Conservation (phyloP, 2,113 vertebrate genomes). For the Glaucidium brasilianum region DNA sequence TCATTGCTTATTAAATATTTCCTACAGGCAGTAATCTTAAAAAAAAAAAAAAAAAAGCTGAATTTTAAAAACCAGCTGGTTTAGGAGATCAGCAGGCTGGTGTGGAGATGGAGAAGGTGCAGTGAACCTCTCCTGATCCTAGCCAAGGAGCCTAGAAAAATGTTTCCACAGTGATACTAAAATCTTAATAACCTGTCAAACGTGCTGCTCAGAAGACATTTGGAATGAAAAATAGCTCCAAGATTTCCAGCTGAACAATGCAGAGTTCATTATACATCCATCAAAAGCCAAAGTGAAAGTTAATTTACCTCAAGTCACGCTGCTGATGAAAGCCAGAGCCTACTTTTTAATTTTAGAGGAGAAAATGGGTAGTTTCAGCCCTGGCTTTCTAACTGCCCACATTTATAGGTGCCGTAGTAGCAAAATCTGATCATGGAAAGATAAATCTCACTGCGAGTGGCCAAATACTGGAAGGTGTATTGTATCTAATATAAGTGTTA, state of each 20-base stretch:
- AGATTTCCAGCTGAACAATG: slow-evolving; percentile 44
- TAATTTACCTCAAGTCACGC: slow-evolving; percentile 35
- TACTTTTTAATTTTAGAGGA: slow-evolving; percentile 3
- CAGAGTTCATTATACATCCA: slow-evolving; percentile 25
- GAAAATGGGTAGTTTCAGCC: neutral
- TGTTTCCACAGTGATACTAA: slow-evolving; percentile 51
- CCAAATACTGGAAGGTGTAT: neutral
- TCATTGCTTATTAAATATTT: neutral
- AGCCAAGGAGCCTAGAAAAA: slow-evolving; percentile 6
- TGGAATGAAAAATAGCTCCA: slow-evolving; percentile 33
- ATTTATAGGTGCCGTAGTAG: neutral
- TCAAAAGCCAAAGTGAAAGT: slow-evolving; percentile 54
- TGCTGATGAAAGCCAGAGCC: slow-evolving; percentile 3
- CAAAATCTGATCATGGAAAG: neutral
- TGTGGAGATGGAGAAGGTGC: neutral
- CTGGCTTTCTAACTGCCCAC: neutral
- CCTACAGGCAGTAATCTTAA: neutral
- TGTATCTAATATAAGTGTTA: neutral
- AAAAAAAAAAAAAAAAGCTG: neutral
- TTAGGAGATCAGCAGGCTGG: neutral
- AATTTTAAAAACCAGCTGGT: neutral
- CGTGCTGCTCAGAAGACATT: neutral
- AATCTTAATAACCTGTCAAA: slow-evolving; percentile 49
- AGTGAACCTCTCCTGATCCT: neutral
- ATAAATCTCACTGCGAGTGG: neutral